phyloP scores from a whole-genome alignment of 2,113 vertebrate genomes.

The Echinops telfairi region DNA sequence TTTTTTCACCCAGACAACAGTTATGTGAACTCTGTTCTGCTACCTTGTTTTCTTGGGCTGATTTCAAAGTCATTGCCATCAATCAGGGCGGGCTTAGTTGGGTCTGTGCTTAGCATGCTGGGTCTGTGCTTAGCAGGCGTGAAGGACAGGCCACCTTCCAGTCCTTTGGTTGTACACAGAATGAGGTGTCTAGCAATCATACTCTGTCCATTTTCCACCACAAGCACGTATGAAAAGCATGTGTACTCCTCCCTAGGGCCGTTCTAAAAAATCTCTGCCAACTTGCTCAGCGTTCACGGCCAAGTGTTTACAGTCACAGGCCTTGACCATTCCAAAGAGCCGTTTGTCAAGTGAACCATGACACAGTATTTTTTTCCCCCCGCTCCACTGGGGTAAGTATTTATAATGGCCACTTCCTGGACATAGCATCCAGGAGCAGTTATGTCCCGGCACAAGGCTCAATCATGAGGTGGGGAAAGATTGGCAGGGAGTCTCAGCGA shows the following conservation, averaged over 20 bases:
- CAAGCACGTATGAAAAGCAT: constrained; percentile 7
- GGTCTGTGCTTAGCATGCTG: neutral
- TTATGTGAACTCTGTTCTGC: neutral
- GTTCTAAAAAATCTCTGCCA: constrained; percentile 1
- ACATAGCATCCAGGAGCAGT: neutral
- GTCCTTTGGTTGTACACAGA: neutral
- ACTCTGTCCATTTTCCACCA: neutral
- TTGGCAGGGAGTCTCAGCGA: neutral
- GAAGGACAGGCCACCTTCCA: neutral
- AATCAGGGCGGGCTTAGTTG: neutral
- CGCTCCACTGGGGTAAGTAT: neutral
- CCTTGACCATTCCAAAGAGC: neutral
- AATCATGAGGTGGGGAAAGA: neutral
- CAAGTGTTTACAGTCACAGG: neutral
- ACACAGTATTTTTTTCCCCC: neutral
- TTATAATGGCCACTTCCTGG: neutral
- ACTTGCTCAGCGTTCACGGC: neutral
- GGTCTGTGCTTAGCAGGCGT: neutral
- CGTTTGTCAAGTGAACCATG: neutral
- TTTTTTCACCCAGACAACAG: neutral
- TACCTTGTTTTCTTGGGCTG: constrained; percentile 21
- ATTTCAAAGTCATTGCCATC: neutral
- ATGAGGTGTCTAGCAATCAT: neutral
- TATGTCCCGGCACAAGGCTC: neutral
- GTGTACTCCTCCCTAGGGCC: neutral